A percentile compares a stretch with the other conserved stretches of the same genome.
phyloP scores from a whole-genome alignment of 2,888 invertebrate species.

The Salpingus planirostris region DNA sequence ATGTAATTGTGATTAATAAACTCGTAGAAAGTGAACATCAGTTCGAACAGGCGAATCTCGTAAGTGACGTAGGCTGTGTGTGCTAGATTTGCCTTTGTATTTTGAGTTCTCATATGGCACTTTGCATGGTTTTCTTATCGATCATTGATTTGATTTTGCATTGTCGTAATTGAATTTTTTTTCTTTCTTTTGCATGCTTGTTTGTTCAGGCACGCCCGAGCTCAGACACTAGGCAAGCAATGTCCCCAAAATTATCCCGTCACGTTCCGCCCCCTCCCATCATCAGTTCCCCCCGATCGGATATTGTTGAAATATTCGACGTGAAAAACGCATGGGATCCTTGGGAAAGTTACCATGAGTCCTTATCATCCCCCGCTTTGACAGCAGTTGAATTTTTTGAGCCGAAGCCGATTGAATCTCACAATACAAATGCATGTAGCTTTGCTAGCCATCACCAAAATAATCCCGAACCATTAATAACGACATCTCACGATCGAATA shows the following conservation, averaged over 20 bases:
- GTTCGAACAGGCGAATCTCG: too few species aligned
- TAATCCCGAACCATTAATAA: not conserved
- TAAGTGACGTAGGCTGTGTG: not conserved
- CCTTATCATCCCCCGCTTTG: not conserved
- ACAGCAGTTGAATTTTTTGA: conserved; percentile 8
- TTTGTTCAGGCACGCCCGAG: conserved; percentile 32
- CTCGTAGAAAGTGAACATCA: too few species aligned
- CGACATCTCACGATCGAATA: too few species aligned
- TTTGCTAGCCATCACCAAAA: conserved; percentile 19
- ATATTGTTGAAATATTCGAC: conserved; percentile 34
- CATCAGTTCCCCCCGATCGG: conserved; percentile 10
- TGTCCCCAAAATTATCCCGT: conserved; percentile 10
- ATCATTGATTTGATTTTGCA: conserved; percentile 13
- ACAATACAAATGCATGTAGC: conserved; percentile 33
- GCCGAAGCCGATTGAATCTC: conserved; percentile 31
- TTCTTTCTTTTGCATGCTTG: conserved; percentile 39
- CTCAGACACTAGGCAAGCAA: conserved; percentile 21
- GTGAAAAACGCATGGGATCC: conserved; percentile 63
- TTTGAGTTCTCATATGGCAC: conserved; percentile 32
- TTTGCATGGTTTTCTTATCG: conserved; percentile 17
- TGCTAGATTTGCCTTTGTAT: conserved; percentile 26
- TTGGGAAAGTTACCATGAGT: conserved; percentile 55
- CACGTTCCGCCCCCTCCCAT: conserved; percentile 13
- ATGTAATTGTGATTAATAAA: too few species aligned
- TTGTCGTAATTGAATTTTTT: conserved; percentile 22